Base-by-base conservation (phyloP, 2,113 vertebrate species). In the Acinonyx jubatus region DNA sequence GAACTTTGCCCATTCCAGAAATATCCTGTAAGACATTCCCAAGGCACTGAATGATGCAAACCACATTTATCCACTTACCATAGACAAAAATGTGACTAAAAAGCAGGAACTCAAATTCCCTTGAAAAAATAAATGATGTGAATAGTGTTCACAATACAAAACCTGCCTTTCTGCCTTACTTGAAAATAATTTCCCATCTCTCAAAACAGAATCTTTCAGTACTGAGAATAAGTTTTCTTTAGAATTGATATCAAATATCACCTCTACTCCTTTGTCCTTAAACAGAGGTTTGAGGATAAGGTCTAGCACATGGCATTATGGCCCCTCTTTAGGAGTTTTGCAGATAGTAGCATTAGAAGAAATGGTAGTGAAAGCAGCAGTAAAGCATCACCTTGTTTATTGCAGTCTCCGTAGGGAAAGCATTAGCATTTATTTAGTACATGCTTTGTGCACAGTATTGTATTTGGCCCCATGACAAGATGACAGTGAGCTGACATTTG, bases 1-100 rank as follows among this genome's bases (percentile, higher is more conserved):
- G 97, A 98, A 98, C 96, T 97, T 96, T 95, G 97, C 92, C 95
- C 96, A 96, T 96, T 97, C 97, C 97, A 98, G 97, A 98, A 98
- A 98, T 91, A 98, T 97, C 97, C 89, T 23, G 0, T 63, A 96
- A 96, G 96, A 95, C 95, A 94, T 96, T 98, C 97, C 96, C 96
- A 97, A 97, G 97, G 92, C 96, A 90, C 89, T 79, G 74, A 84
- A 84, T 90, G 94, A 97, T 96, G 90, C 79, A 73, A 89, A 97
- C 92, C 97, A 97, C 90, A 97, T 97, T 98, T 97, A 92, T 92
- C 87, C 66, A 91, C 96, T 98, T 96, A 97, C 65, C 92, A 91
- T 33, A 92, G 87, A 95, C 96, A 94, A 95, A 97, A 93, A 94
- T 63, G 52, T 45, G 71, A 74, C 74, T 93, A 82, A 38, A 86